Base-by-base conservation (phyloP, 2,797 vertebrate genomes). In the Adrianichthys oophorus region DNA sequence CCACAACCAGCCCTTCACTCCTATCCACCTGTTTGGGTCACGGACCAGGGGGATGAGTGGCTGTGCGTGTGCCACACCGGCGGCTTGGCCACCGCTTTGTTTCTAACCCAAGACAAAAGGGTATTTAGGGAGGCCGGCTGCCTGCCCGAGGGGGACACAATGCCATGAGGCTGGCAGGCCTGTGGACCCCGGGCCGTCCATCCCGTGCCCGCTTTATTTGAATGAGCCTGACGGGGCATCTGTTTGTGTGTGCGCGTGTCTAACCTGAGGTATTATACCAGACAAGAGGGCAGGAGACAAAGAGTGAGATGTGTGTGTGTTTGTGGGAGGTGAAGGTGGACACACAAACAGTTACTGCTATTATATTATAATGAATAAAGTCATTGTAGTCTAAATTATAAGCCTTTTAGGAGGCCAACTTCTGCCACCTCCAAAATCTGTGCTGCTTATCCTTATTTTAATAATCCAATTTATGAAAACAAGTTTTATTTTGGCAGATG, bases 1-100 rank as follows among this genome's bases (percentile, higher is more conserved):
- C 69, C 67, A 52, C 19, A 1, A 72, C 76, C 79, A 73, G 61
- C 52, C 74, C 56, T 49, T 78, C 76, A 64, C 79, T 80, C 72
- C 75, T 53, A 80, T 85, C 84, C 87, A 92, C 90, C 89, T 92
- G 88, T 93, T 91, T 85, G 81, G 87, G 89, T 82, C 76, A 77
- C 84, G 84, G 83, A 83, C 70, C 81, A 77, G 76, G 57, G 79
- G 82, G 74, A 79, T 69, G 84, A 83, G 80, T 74, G 75, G 79
- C 65, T 74, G 76, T 79, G 88, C 85, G 72, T 72, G 88, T 91
- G 90, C 88, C 89, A 89, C 82, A 86, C 85, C 88, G 85, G 85
- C 58, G 74, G 84, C 84, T 85, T 83, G 83, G 84, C 78, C 86
- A 78, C 70, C 63, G 72, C 74, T 82, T 87, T 85, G 85, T 91